A percentile compares a stretch with the other conserved stretches of the same genome.
phyloP scores from a whole-genome alignment of 2,113 vertebrate genomes.

The Phylloscopus trochiloides region DNA sequence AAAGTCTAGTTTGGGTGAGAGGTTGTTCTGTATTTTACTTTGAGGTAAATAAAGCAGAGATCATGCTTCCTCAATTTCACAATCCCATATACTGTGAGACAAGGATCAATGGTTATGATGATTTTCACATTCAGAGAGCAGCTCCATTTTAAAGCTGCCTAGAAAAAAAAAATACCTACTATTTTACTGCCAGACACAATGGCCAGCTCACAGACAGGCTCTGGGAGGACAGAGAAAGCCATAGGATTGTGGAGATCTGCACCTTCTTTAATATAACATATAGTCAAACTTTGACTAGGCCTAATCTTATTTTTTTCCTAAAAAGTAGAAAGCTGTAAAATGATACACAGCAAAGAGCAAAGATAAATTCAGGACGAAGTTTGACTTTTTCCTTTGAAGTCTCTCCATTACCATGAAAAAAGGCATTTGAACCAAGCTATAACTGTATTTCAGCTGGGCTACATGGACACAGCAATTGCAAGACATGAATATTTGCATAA shows the following conservation, averaged over 20 bases:
- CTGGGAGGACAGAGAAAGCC: neutral
- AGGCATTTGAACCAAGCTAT: neutral
- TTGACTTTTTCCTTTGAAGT: neutral
- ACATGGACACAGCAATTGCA: neutral
- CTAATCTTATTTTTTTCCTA: neutral
- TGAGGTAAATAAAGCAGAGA: neutral
- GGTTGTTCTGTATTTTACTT: neutral
- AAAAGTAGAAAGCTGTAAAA: neutral
- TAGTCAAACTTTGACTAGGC: neutral
- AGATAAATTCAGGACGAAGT: neutral
- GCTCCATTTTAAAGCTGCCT: neutral
- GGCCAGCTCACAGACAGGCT: neutral
- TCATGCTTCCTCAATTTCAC: neutral
- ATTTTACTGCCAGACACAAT: neutral
- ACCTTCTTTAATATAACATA: neutral
- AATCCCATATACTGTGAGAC: neutral
- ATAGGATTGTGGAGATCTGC: neutral
- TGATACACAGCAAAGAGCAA: neutral
- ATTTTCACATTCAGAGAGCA: neutral
- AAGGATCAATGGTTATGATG: neutral
- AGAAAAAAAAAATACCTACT: neutral
- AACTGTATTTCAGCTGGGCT: neutral
- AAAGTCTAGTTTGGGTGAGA: neutral
- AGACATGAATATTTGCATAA: neutral
- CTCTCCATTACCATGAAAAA: neutral